Evolutionary conservation across 1,140 invertebrate genomes (phyloP).

Genomic region (Prorops nasuta): DNA sequence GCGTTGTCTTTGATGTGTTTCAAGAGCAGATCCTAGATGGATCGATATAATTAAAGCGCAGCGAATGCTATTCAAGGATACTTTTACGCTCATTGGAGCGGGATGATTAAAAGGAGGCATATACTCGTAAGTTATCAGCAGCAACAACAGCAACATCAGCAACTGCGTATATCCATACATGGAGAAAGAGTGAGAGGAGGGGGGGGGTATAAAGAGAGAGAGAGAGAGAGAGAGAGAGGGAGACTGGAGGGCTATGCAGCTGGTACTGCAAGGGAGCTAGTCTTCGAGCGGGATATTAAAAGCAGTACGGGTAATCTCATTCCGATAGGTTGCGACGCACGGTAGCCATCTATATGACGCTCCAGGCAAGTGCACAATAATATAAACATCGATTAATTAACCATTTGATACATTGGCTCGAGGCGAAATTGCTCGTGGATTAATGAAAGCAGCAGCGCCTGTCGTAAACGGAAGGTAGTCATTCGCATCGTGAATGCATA

Average conservation of each 20-base stretch:
- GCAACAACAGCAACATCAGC: no score
- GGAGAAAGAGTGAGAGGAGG: neutral
- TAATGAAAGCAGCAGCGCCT: conserved; percentile 30
- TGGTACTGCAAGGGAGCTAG: conserved; percentile 21
- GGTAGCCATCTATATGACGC: no score
- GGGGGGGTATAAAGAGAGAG: neutral
- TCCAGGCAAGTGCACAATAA: no score
- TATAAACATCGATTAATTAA: conserved; percentile 53
- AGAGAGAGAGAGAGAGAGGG: neutral
- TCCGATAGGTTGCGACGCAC: conserved; percentile 1
- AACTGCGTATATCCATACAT: no score
- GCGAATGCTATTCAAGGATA: no score
- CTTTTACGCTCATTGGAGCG: no score
- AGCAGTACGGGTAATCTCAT: conserved; percentile 15
- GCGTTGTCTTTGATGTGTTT: no score
- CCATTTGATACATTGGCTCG: conserved; percentile 37
- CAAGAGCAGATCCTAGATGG: no score
- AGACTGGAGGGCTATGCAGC: neutral
- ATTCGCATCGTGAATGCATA: neutral
- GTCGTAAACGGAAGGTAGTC: neutral
- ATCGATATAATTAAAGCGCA: no score
- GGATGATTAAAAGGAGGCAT: no score
- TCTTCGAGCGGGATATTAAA: conserved; percentile 26
- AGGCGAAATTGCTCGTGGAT: conserved; percentile 30
- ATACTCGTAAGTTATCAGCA: no score